These are phyloP conservation scores for Neocrepidodera transversa DNA, from an alignment of 2,888 invertebrate species.

Conservation along the genomic window DNA sequence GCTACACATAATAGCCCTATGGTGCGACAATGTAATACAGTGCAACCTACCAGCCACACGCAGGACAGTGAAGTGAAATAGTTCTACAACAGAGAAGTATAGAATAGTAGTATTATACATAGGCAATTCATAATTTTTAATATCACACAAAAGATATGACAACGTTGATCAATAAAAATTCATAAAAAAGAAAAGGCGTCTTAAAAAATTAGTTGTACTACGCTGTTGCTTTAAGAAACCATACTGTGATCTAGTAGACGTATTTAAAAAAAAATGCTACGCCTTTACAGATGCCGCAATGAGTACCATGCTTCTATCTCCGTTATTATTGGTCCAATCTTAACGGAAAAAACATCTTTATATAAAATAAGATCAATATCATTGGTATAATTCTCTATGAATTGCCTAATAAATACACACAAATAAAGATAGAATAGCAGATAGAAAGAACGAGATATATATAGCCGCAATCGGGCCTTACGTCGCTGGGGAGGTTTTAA, in stretches of 20 bases:
- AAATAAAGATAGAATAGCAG: conserved; percentile 13
- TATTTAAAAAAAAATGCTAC: no score
- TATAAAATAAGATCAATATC: no score
- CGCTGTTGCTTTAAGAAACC: no score
- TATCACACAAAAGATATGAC: no score
- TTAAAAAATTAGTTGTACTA: no score
- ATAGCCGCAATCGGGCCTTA: conserved; percentile 62
- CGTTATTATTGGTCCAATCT: no score
- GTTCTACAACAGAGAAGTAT: conserved; percentile 45
- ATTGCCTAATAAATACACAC: neutral
- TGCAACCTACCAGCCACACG: conserved; percentile 64
- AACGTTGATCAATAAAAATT: no score
- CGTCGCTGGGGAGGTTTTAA: conserved; percentile 83
- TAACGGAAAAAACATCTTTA: no score
- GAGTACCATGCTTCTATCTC: no score
- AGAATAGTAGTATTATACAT: conserved; percentile 31
- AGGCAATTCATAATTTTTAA: conserved; percentile 24
- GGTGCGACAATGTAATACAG: conserved; percentile 47
- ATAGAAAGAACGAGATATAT: conserved; percentile 20
- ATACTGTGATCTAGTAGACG: no score
- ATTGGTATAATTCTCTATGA: neutral
- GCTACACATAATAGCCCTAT: conserved; percentile 39
- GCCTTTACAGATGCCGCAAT: no score
- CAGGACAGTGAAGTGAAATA: conserved; percentile 56
- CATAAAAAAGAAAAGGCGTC: no score